Base-by-base conservation (phyloP, 1,140 invertebrate species). In the Mercenaria mercenaria region DNA sequence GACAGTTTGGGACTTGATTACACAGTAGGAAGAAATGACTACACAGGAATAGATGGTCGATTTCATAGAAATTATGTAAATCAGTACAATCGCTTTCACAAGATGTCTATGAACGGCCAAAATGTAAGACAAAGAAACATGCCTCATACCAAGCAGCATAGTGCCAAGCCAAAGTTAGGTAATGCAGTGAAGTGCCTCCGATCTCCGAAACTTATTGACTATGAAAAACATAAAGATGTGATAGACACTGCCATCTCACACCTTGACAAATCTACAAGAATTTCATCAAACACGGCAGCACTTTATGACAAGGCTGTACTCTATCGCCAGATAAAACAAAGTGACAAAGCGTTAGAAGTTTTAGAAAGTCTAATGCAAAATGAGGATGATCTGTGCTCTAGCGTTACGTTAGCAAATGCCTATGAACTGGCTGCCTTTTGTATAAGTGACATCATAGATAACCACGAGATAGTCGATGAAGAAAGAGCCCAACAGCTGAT, bases 401-500 rank as follows among this genome's bases (percentile, higher is more conserved):
- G 32, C 15, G 52, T 81, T 37, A 32, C 0, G 47, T 39, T 81
- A 1, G 47, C 79, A 56, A 81, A 81, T 37, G 26, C 52, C 15
- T 81, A 81, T n/a, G 79, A 81, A 32, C 79, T 59, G 37, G 50
- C 79, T 11, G 79, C 50, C 0, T 39, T 56, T 34, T 81, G 79
- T 39, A 59, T 81, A 15, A 13, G n/a, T 50, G 72, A 76, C 13
- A 76, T 76, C 37, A 15, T 76, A 76, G 10, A 13, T 8, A 34
- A 76, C 8, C 23, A 3, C 1, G 39, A 26, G 3, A 29, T 10
- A 13, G 37, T 20, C 20, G 34, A 50, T 15, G 18, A 37, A 32
- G 6, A 37, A 34, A 23, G 50, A 41, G 18, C 6, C 0, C 20
- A 52, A 13, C 13, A 41, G 0, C 0, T 56, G 34, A n/a, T 29